Evolutionary conservation across 2,797 vertebrate genomes (phyloP).

Genomic region (Danio jaintianensis): DNA sequence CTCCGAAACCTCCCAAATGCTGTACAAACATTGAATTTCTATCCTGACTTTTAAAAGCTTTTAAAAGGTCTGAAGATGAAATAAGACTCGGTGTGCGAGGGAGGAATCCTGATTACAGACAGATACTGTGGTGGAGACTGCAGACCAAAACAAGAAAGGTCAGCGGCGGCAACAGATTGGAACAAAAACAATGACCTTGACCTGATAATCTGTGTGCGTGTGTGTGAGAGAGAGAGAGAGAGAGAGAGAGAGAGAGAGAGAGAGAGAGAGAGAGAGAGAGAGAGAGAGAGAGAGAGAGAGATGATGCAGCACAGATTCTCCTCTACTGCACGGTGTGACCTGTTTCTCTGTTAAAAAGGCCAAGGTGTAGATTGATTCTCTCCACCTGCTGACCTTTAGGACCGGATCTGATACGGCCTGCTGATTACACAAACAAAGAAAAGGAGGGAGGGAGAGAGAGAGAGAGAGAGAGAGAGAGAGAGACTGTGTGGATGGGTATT

Average conservation of each 20-base stretch:
- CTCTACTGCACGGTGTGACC: conserved; percentile 65
- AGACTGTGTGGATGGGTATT: neutral
- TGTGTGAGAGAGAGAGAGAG: neutral
- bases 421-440: conserved; percentile 41
- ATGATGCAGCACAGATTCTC: conserved; percentile 30
- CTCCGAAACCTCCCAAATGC: conserved; percentile 20
- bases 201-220: conserved; percentile 16
- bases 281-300: neutral
- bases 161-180: conserved; percentile 17
- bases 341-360: conserved; percentile 65
- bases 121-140: conserved; percentile 20
- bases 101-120: conserved; percentile 35
- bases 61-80: conserved; percentile 48
- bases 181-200: conserved; percentile 36
- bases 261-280: neutral
- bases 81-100: conserved; percentile 25
- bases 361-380: conserved; percentile 68
- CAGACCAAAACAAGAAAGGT: conserved; percentile 36
- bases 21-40: conserved; percentile 34
- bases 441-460: conserved; percentile 9
- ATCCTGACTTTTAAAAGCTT: conserved; percentile 47
- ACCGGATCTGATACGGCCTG: conserved; percentile 45
- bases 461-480: conserved; percentile 11
- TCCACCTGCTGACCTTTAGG: conserved; percentile 68
- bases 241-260: neutral